Percentiles rank a stretch among this genome's conserved stretches.
Evolutionary conservation across 2,797 vertebrate species (phyloP).

Genomic region (Sibirionetta formosa): DNA sequence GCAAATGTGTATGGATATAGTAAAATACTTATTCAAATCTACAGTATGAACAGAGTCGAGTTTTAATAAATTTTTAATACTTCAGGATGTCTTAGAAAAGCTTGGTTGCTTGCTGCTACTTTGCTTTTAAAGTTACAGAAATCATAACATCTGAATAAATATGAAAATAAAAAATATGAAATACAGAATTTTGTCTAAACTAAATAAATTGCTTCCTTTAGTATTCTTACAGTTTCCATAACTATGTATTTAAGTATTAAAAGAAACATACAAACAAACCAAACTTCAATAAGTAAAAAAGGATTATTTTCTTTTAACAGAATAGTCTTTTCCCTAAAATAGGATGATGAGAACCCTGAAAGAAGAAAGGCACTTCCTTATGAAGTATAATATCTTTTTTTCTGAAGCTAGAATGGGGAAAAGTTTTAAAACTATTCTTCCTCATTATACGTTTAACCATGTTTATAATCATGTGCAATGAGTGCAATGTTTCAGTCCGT

Average conservation of each 20-base stretch:
- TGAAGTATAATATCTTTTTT: not conserved
- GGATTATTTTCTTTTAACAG: not conserved
- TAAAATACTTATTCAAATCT: not conserved
- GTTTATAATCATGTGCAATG: accelerated
- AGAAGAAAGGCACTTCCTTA: not conserved
- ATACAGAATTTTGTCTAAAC: not conserved
- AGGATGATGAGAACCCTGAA: not conserved
- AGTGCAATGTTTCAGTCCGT: not conserved
- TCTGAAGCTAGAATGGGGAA: not conserved
- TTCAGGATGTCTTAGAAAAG: not conserved
- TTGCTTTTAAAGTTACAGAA: not conserved
- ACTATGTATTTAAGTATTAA: not conserved
- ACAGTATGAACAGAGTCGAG: not conserved
- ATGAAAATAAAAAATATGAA: not conserved
- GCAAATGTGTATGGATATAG: not conserved
- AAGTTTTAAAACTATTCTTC: accelerated
- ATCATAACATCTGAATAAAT: not conserved
- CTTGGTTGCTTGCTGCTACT: not conserved
- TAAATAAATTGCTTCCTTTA: not conserved
- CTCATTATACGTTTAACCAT: accelerated
- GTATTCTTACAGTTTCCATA: not conserved
- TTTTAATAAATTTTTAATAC: not conserved
- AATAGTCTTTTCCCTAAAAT: not conserved
- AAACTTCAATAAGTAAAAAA: not conserved
- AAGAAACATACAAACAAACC: no score